Evolutionary conservation across 2,797 vertebrate genomes (phyloP), one percentile per base, ranked within the genome.

Genomic region (Xerus rutilus): DNA sequence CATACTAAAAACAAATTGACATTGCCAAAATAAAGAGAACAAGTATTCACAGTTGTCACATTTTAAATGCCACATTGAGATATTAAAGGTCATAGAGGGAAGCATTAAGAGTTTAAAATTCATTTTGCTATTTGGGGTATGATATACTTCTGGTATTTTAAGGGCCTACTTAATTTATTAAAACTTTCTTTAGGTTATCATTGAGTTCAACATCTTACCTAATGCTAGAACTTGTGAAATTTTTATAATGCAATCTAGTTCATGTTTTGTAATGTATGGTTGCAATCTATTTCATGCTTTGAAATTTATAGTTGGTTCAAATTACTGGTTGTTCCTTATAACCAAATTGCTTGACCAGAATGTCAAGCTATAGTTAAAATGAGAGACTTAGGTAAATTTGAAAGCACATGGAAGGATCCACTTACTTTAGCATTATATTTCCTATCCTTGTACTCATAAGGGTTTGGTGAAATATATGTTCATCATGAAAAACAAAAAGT

Each of bases 221-320:
- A 81, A 69, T 62, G 43, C 10, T 74, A 65, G 20, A 85, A 85
- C n/a, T 70, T 88, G 14, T 89, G 94, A 84, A 7, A 76, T 85
- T 93, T 94, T 94, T 87, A 85, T 25, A 81, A 64, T 54, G 43
- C 4, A 35, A 52, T 92, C 18, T 79, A 59, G 45, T 94, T 93
- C 23, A 86, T 54, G 67, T 54, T 89, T 28, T 64, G 67, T 57
- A 57, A 57, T 21, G 20, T 8, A 57, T 57, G 54, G 54, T 57
- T 59, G 39, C 4, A 43, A 52, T 92, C 18, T 79, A 54, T 67
- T 94, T 94, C 32, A 86, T 49, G 57, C 54, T 89, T 57, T 57
- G 18, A 7, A 57, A 57, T 57, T 57, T 88, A 69, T 70, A 64
- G 35, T 85, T 91, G 65, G 35, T 78, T 89, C 47, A 85, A 7